Evolutionary conservation across 35 echinoderm and acorn worm genomes (phyloP).

Genomic region (Acanthaster planci): DNA sequence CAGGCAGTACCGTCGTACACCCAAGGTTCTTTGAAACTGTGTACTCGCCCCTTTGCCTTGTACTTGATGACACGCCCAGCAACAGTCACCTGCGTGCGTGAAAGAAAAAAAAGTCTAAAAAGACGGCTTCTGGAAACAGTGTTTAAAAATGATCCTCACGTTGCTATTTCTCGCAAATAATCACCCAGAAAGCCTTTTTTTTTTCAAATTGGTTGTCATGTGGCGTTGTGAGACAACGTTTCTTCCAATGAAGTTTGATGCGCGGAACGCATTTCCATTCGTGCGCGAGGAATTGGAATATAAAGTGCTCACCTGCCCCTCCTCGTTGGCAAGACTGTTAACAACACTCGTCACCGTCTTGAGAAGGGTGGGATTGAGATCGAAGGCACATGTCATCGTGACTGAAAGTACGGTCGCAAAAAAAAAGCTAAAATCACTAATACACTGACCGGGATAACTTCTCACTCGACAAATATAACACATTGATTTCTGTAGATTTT

Average conservation of each 20-base stretch:
- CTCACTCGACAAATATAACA: too few relatives aligned
- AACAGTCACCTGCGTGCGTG: slow-evolving; percentile 59
- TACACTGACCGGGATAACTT: too few relatives aligned
- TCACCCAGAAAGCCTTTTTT: background rate
- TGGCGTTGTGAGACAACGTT: background rate
- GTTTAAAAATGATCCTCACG: background rate
- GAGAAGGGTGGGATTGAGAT: slow-evolving; percentile 12
- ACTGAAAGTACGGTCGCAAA: too few relatives aligned
- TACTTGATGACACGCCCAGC: slow-evolving; percentile 46
- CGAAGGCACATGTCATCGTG: slow-evolving; percentile 7
- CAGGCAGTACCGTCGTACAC: slow-evolving; percentile 65
- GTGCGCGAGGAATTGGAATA: too few relatives aligned
- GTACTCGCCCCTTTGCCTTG: slow-evolving; percentile 60
- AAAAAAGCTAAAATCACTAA: too few relatives aligned
- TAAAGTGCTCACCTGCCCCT: slow-evolving; percentile 64
- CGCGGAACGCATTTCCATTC: too few relatives aligned
- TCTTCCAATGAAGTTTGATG: too few relatives aligned
- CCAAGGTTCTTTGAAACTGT: slow-evolving; percentile 66
- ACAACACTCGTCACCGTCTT: slow-evolving; percentile 11
- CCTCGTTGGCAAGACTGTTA: slow-evolving; percentile 39
- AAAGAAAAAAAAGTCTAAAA: slow-evolving; percentile 4
- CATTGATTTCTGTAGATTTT: too few relatives aligned
- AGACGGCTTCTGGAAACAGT: background rate
- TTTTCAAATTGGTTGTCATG: too few relatives aligned
- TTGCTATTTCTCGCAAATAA: background rate